phyloP scores from a whole-genome alignment of 2,797 vertebrate species.

The Hirundo rustica region DNA sequence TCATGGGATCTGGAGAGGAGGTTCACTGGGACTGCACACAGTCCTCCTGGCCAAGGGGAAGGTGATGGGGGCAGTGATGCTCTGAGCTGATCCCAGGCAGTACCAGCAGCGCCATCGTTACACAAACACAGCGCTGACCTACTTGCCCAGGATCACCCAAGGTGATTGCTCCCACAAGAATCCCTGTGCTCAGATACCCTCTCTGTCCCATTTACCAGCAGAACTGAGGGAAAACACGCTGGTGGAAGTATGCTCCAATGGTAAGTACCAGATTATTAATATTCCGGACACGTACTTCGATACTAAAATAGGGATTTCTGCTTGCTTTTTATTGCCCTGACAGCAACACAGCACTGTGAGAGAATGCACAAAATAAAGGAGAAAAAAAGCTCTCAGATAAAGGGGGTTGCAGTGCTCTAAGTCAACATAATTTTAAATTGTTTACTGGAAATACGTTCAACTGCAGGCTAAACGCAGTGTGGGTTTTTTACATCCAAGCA shows the following conservation, averaged over 20 bases:
- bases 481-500: not conserved
- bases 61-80: not conserved
- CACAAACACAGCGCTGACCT: slow-evolving; percentile 29
- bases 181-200: not conserved
- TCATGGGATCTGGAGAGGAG: not conserved
- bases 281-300: not conserved
- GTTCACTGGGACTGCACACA: not conserved
- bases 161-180: not conserved
- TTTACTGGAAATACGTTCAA: slow-evolving; percentile 28
- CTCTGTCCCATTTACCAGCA: not conserved
- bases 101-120: not conserved
- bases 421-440: not conserved
- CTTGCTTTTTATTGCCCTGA: slow-evolving; percentile 23
- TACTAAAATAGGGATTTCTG: slow-evolving; percentile 25
- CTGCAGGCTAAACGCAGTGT: not conserved
- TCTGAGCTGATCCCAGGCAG: not conserved
- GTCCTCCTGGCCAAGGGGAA: not conserved
- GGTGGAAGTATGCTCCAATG: not conserved
- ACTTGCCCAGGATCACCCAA: slow-evolving; percentile 49
- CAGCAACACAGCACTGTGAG: not conserved
- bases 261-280: slow-evolving; percentile 14
- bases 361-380: not conserved
- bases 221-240: not conserved
- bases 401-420: not conserved
- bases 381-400: not conserved